phyloP scores from a whole-genome alignment of 1,140 invertebrate genomes.

The Antheraea mylitta region DNA sequence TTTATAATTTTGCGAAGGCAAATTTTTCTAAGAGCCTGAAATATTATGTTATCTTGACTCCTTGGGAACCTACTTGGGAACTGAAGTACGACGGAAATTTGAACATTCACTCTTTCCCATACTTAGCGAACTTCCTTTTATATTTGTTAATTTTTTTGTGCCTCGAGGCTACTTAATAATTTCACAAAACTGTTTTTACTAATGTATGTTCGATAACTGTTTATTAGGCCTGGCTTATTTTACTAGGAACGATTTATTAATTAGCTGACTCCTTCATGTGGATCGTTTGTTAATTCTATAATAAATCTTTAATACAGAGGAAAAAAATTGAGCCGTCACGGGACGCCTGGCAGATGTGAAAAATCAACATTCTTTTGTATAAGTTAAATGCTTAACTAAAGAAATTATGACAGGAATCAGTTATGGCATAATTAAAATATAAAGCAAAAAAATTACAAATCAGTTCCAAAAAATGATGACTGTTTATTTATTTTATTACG shows the following conservation, averaged over 20 bases:
- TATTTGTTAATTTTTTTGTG: background rate
- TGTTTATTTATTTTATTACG: too few relatives aligned
- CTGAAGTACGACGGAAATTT: background rate
- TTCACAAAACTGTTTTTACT: background rate
- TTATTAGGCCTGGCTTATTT: background rate
- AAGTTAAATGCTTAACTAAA: too few relatives aligned
- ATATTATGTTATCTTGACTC: conserved; percentile 3
- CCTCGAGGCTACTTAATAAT: background rate
- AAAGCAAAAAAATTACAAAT: too few relatives aligned
- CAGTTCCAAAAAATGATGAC: too few relatives aligned
- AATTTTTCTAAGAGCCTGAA: background rate
- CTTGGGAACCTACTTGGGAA: background rate
- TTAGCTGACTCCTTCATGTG: background rate
- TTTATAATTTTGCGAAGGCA: background rate
- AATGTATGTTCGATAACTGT: too few relatives aligned
- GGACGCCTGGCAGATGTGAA: too few relatives aligned
- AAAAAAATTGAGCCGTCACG: too few relatives aligned
- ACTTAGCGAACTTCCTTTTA: background rate
- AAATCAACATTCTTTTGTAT: too few relatives aligned
- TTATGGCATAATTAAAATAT: too few relatives aligned
- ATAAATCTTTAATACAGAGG: background rate
- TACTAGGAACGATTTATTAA: background rate
- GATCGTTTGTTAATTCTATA: background rate
- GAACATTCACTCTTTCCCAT: background rate
- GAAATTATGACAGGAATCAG: too few relatives aligned